Evolutionary conservation across 2,888 invertebrate genomes (phyloP).

Genomic region (Athalia cordata): DNA sequence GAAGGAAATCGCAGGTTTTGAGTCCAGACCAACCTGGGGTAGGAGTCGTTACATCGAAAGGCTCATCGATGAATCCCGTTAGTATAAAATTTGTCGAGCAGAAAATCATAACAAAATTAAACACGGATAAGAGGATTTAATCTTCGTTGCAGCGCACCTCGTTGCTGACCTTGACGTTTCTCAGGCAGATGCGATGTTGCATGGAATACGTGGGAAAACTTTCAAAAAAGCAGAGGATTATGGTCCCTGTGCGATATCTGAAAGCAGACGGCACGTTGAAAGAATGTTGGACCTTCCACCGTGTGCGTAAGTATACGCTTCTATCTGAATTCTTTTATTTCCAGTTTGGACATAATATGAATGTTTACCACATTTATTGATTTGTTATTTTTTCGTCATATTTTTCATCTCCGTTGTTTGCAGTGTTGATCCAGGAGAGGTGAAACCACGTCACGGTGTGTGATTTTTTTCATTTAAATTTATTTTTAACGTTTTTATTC

Average conservation of each 20-base stretch:
- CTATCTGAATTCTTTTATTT: neutral
- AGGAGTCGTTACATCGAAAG: slow-evolving; percentile 55
- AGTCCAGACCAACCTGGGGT: slow-evolving; percentile 55
- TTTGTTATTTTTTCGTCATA: neutral
- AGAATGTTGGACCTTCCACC: slow-evolving; percentile 51
- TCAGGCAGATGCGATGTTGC: slow-evolving; percentile 54
- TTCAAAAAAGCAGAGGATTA: slow-evolving; percentile 43
- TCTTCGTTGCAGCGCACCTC: slow-evolving; percentile 50
- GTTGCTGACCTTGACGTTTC: slow-evolving; percentile 53
- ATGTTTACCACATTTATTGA: neutral
- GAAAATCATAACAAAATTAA: neutral
- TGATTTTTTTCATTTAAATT: neutral
- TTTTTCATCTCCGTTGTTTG: neutral
- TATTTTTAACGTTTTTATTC: neutral
- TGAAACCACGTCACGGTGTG: neutral
- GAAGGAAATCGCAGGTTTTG: slow-evolving; percentile 50
- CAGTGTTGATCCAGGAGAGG: slow-evolving; percentile 20
- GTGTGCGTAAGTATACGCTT: slow-evolving; percentile 51
- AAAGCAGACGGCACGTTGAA: slow-evolving; percentile 52
- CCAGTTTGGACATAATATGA: neutral
- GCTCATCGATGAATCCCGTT: slow-evolving; percentile 56
- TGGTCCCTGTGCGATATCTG: slow-evolving; percentile 48
- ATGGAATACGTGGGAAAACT: slow-evolving; percentile 50
- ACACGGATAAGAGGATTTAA: neutral
- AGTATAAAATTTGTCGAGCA: slow-evolving; percentile 28